Percentiles rank a stretch among this genome's conserved stretches.
Conservation (phyloP, 2,888 invertebrate species). For the Pseudococcus jackbeardsleyi region DNA sequence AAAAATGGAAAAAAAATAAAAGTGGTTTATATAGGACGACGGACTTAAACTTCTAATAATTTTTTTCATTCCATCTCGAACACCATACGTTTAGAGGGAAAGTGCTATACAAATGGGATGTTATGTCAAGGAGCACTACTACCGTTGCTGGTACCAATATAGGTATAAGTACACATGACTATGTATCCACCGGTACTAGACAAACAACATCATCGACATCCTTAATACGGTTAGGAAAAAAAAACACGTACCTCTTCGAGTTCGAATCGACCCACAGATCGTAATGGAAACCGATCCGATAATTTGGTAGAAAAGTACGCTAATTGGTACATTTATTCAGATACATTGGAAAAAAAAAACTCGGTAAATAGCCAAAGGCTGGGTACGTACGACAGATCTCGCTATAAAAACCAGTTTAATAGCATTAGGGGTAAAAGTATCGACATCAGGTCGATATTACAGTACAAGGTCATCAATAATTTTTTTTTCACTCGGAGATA, state of each 20-base stretch:
- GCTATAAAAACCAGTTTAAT: not conserved
- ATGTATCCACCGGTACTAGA: conserved; percentile 31
- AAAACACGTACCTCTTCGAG: not conserved
- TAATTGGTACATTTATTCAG: not conserved
- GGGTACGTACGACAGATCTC: not conserved
- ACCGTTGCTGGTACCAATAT: conserved; percentile 1
- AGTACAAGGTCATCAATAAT: conserved; percentile 8
- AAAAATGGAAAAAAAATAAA: conserved; percentile 34
- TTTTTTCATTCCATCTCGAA: not conserved
- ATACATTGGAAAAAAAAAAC: not conserved
- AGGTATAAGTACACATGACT: conserved; percentile 16
- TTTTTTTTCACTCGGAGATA: not conserved
- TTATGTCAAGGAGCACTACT: conserved; percentile 55
- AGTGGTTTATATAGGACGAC: conserved; percentile 44
- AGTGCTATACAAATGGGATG: conserved; percentile 27
- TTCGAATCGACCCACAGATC: not conserved
- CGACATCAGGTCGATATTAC: conserved; percentile 22
- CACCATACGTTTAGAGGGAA: conserved; percentile 18
- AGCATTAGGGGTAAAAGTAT: conserved; percentile 41
- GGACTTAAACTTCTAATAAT: not conserved
- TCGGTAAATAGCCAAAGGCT: conserved; percentile 24
- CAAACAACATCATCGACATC: conserved; percentile 43
- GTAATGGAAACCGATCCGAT: not conserved
- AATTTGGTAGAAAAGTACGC: conserved; percentile 35
- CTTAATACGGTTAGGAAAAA: conserved; percentile 45